These are phyloP conservation scores for Belonocnema kinseyi DNA, from an alignment of 1,140 invertebrate genomes.

Conservation along the genomic window DNA sequence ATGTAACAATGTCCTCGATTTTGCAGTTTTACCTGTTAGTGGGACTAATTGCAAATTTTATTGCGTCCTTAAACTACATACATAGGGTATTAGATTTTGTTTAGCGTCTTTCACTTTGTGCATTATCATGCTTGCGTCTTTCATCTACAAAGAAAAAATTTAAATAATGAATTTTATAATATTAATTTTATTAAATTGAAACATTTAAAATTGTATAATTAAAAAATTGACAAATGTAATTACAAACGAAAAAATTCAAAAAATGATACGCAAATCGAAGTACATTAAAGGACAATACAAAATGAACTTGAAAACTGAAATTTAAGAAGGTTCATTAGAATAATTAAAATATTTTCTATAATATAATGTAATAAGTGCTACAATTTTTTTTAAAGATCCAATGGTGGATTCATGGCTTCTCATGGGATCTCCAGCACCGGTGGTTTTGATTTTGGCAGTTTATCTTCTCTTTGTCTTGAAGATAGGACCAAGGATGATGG, in stretches of 20 bases:
- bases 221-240: too few species aligned
- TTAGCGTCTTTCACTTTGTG: background rate
- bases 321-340: too few species aligned
- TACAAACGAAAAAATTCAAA: too few species aligned
- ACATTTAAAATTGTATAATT: too few species aligned
- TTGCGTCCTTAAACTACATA: background rate
- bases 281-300: too few species aligned
- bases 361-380: background rate
- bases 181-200: too few species aligned
- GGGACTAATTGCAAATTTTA: background rate
- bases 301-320: too few species aligned
- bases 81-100: background rate
- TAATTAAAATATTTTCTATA: too few species aligned
- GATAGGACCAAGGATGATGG: slow-evolving; percentile 84
- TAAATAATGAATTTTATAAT: too few species aligned
- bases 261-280: too few species aligned
- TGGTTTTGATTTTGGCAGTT: slow-evolving; percentile 78
- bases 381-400: slow-evolving; percentile 70
- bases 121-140: background rate
- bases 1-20: slow-evolving; percentile 22
- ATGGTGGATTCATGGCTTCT: slow-evolving; percentile 83
- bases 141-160: background rate
- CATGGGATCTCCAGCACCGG: slow-evolving; percentile 83
- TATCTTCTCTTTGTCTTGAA: slow-evolving; percentile 83
- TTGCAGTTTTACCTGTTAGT: background rate